Evolutionary conservation across 2,888 invertebrate genomes (phyloP), one percentile per base, ranked within the genome.

Genomic region (Trachelus tabidus): DNA sequence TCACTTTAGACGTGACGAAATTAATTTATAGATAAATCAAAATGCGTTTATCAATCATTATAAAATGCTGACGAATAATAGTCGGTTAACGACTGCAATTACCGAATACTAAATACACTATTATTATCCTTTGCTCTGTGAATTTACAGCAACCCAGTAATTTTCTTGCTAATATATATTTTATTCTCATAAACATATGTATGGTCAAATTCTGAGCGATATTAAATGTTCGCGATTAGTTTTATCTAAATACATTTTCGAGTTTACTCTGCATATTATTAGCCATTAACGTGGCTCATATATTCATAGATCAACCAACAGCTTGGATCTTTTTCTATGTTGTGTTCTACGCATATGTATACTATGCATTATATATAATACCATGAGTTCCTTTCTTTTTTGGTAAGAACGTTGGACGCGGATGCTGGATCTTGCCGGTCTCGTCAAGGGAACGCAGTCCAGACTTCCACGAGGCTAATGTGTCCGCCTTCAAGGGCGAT

Each of bases 401-500:
- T 56, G 56, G 56, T 56, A 56, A 56, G 56, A 56, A 56, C 15
- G 9, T 56, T 56, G 56, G 56, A 56, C 23, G 23, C 56, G 56
- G 56, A 56, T 56, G 56, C 23, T 6, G 56, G 23, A 56, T 56
- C 56, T 2, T 56, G 56, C 9, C 56, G 56, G 56, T 56, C 23
- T 56, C 6, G 56, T 56, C 56, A 56, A 56, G 23, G 56, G 56
- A 56, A 56, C 56, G 23, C 56, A 56, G 23, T 56, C 23, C 56
- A 56, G 56, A 56, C 56, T 56, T 15, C 56, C 56, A 56, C 23
- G 56, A 56, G 56, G 56, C 56, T 56, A 74, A 33, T 74, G 35
- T 68, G 75, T 35, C 71, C 71, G 69, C 23, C 71, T 77, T 75
- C 77, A 77, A 77, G 77, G 77, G 77, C 77, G 75, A 69, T 56